Evolutionary conservation across 2,888 invertebrate genomes (phyloP), one percentile per base, ranked within the genome.

Genomic region (Eilema depressum): DNA sequence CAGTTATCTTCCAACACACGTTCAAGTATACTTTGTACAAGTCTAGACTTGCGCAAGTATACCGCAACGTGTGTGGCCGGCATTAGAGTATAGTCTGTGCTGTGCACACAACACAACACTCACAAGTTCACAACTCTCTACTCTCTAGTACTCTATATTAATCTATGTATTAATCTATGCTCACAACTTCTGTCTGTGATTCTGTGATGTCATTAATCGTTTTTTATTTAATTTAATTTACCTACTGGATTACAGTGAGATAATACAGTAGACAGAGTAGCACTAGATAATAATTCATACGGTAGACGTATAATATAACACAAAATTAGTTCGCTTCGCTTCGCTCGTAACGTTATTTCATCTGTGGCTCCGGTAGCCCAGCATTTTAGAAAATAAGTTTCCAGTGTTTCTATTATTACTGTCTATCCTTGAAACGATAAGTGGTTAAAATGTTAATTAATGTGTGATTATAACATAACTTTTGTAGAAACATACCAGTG

Each of bases 381-480:
- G 47, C 41, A 60, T 30, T 57, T 64, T 64, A 59, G 65, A 56
- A 68, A 81, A 70, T 56, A 63, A 72, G 53, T 71, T 78, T 72
- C 61, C 69, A 67, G 20, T 47, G 53, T 70, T 78, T 75, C 59
- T 67, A 66, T 17, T 47, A 60, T 67, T 56, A 69, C 71, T 68
- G 28, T 66, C 33, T 70, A 70, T 73, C 69, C 63, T 41, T 66
- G 66, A 53, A 67, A 61, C 60, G 61, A 20, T 10, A 47, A 66
- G 71, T 71, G 79, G 30, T 23, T 70, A 14, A 71, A 66, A 61
- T 61, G 26, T 61, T 33, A 53, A 53, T n/a, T 8, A 53, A 53
- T n/a, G 26, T 47, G 59, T 41, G 64, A 63, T 25, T n/a, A 23
- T 25, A 33, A 23, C 30, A 66, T 71, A 69, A 57, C 28, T 75